Conservation (phyloP, 2,797 vertebrate species). For the Gymnopithys bicolor region DNA sequence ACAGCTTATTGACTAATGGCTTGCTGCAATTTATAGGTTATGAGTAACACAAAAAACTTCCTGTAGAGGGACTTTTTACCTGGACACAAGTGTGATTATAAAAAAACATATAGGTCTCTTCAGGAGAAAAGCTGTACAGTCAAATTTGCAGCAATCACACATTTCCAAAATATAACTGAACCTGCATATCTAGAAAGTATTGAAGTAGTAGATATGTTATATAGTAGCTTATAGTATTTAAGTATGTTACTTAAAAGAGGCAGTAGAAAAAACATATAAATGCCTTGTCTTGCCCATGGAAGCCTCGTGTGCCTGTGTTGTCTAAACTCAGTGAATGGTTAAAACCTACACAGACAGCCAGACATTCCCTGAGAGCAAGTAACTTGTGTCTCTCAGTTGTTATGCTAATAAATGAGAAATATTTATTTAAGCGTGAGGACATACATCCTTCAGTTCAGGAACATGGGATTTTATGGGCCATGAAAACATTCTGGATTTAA, state of each 20-base stretch:
- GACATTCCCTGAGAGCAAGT: not conserved
- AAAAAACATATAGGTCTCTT: not conserved
- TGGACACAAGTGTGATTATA: not conserved
- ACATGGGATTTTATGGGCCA: not conserved
- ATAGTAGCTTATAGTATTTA: not conserved
- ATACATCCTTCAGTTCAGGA: not conserved
- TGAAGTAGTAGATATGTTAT: not conserved
- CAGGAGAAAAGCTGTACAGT: not conserved
- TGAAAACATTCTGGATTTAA: not conserved
- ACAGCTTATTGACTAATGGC: constrained; percentile 28
- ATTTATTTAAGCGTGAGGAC: not conserved
- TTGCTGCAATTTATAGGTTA: not conserved
- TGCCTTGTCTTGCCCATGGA: not conserved
- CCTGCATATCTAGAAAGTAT: not conserved
- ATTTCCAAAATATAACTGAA: not conserved
- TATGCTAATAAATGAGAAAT: not conserved
- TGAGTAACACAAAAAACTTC: constrained; percentile 8
- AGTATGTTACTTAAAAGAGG: not conserved
- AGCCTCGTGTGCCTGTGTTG: not conserved
- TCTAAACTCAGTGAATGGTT: not conserved
- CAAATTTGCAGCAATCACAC: not conserved
- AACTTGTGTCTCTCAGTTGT: not conserved
- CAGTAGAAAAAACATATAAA: not conserved
- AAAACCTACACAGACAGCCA: not conserved
- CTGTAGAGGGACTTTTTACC: not conserved